phyloP scores from a whole-genome alignment of 2,888 invertebrate species.

The Odontomyia ornata region DNA sequence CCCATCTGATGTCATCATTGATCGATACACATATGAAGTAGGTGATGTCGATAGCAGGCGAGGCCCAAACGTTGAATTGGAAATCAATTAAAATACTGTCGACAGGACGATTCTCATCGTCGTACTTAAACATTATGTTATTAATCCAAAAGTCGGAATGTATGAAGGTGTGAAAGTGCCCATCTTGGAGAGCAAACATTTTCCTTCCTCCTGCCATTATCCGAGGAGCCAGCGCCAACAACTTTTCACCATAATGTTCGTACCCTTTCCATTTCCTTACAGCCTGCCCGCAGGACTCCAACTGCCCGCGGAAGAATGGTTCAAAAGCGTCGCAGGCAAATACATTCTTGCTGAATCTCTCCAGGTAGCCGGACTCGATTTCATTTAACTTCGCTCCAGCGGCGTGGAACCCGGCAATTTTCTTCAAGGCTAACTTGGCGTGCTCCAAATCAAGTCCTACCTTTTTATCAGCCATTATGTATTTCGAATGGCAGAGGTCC shows the following conservation, averaged over 20 bases:
- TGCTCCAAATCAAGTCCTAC: slow-evolving; percentile 63
- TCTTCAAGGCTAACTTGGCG: slow-evolving; percentile 60
- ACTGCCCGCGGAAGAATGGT: slow-evolving; percentile 56
- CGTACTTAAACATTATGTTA: slow-evolving; percentile 34
- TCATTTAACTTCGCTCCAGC: slow-evolving; percentile 65
- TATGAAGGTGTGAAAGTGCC: slow-evolving; percentile 18
- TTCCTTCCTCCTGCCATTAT: slow-evolving; percentile 3
- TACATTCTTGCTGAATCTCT: slow-evolving; percentile 58
- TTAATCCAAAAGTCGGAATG: slow-evolving; percentile 35
- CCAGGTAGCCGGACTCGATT: slow-evolving; percentile 53
- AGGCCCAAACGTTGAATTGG: slow-evolving; percentile 62
- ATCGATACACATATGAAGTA: slow-evolving; percentile 61
- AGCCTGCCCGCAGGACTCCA: slow-evolving; percentile 56
- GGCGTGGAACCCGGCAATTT: slow-evolving; percentile 67
- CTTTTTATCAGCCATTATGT: slow-evolving; percentile 58
- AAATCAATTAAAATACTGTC: slow-evolving; percentile 61
- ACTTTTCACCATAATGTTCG: slow-evolving; percentile 32
- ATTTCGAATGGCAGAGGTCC: slow-evolving; percentile 57
- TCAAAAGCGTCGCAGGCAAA: slow-evolving; percentile 59
- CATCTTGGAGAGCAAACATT: neutral
- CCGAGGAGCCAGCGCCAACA: neutral
- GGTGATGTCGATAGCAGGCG: slow-evolving; percentile 61
- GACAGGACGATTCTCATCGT: slow-evolving; percentile 47
- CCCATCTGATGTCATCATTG: slow-evolving; percentile 56
- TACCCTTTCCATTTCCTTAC: slow-evolving; percentile 57